phyloP scores from a whole-genome alignment of 2,797 vertebrate species.

The Neosilurus hyrtlii region DNA sequence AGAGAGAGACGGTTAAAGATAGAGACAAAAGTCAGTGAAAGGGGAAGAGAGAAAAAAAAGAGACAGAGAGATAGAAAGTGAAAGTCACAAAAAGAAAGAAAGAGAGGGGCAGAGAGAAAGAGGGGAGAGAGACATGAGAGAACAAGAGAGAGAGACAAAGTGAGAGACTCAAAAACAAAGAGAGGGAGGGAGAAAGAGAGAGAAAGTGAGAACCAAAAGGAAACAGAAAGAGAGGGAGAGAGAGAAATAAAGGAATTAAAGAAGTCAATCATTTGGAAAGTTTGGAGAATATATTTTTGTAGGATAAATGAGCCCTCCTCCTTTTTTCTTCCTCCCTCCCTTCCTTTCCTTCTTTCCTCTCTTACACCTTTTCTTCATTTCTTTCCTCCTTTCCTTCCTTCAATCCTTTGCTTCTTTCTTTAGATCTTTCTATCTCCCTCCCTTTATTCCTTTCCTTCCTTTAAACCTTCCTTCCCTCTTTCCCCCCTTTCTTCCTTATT shows the following conservation, averaged over 20 bases:
- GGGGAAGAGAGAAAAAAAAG: neutral
- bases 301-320: too few relatives aligned
- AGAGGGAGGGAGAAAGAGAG: neutral
- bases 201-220: neutral
- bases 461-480: too few relatives aligned
- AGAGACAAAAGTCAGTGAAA: too few relatives aligned
- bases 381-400: too few relatives aligned
- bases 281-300: slow-evolving; percentile 22
- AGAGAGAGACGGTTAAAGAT: neutral
- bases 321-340: too few relatives aligned
- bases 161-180: neutral
- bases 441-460: neutral
- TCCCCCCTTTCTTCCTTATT: neutral
- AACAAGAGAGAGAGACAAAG: neutral
- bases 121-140: neutral
- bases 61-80: neutral
- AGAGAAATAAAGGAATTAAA: neutral
- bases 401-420: neutral
- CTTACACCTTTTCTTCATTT: too few relatives aligned
- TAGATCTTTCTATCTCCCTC: neutral
- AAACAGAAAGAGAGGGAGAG: neutral
- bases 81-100: too few relatives aligned
- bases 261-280: slow-evolving; percentile 23
- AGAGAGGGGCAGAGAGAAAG: neutral
- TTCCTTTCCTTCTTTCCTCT: too few relatives aligned